Percentiles rank a stretch among this genome's conserved stretches.
Evolutionary conservation across 1,140 invertebrate species (phyloP).

Genomic region (Cydia pomonella): DNA sequence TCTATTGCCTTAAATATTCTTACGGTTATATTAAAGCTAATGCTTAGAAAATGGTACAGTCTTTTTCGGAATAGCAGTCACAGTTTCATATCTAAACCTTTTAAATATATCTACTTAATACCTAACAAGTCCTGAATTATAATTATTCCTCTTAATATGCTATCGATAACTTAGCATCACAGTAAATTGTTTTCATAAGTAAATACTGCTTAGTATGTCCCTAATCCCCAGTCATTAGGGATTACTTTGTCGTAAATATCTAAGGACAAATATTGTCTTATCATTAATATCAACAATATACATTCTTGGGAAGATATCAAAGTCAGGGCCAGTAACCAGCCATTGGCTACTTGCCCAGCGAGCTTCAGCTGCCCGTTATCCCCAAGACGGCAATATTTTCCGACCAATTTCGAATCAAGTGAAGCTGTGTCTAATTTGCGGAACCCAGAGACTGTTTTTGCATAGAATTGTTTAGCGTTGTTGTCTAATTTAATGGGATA

Average conservation of each 20-base stretch:
- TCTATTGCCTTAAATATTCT: no score
- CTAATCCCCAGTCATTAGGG: neutral
- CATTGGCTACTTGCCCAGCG: constrained; percentile 10
- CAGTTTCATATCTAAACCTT: no score
- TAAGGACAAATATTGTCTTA: neutral
- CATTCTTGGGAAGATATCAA: constrained; percentile 12
- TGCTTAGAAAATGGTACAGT: no score
- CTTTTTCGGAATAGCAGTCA: no score
- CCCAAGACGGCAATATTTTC: constrained; percentile 30
- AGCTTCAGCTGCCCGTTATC: constrained; percentile 1
- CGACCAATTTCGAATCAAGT: constrained; percentile 24
- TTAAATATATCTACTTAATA: no score
- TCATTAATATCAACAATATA: constrained; percentile 6
- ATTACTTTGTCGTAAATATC: neutral
- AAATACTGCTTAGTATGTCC: neutral
- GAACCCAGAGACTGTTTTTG: neutral
- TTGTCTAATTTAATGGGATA: neutral
- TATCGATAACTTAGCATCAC: no score
- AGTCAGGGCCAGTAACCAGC: neutral
- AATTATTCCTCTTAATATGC: no score
- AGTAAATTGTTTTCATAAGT: neutral
- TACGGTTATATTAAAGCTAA: no score
- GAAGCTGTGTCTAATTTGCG: constrained; percentile 22
- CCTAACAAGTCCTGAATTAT: no score
- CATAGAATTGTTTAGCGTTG: constrained; percentile 6